Evolutionary conservation across 2,888 invertebrate species (phyloP), one percentile per base, ranked within the genome.

Genomic region (Eubasilissa splendida): DNA sequence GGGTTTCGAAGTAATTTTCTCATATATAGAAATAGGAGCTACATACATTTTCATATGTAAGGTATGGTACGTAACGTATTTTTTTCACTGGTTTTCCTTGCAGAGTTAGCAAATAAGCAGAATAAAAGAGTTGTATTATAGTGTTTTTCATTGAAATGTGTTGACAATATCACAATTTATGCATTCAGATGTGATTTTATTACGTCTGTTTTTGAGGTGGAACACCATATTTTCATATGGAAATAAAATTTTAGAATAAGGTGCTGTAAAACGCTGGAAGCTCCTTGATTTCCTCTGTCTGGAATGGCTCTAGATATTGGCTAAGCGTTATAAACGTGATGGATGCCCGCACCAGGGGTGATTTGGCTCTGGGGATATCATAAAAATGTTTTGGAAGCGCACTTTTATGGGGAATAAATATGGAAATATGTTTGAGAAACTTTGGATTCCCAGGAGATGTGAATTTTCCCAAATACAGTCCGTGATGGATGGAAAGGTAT

Each of bases 401-500:
- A 42, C 50, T 50, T 68, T 68, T 68, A 68, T 68, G 68, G 68
- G 50, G 50, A 50, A 68, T 68, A 68, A 68, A 68, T 68, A 68
- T 68, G 68, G 50, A 50, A 68, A 68, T 68, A 50, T n/a, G 52
- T 8, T 50, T 42, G 42, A 42, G 42, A 42, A 42, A 42, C 42
- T 42, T 42, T 7, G 42, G 42, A 42, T 5, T 42, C 42, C 42
- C 42, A 7, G 42, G 42, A 42, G 42, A 42, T 42, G 42, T 42
- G 42, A 42, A 7, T 42, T 42, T 42, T 42, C 42, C 42, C 0
- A 42, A 42, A 42, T 42, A 42, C 42, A 2, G 42, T 42, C 42
- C 42, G 42, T 42, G 42, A 42, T 42, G 42, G 42, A 42, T 42
- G 42, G 42, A 42, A 42, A 42, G 42, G 42, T 42, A 42, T 42